These are phyloP conservation scores for Pogonocichla stellata DNA, from an alignment of 2,113 vertebrate genomes.

Conservation along the genomic window DNA sequence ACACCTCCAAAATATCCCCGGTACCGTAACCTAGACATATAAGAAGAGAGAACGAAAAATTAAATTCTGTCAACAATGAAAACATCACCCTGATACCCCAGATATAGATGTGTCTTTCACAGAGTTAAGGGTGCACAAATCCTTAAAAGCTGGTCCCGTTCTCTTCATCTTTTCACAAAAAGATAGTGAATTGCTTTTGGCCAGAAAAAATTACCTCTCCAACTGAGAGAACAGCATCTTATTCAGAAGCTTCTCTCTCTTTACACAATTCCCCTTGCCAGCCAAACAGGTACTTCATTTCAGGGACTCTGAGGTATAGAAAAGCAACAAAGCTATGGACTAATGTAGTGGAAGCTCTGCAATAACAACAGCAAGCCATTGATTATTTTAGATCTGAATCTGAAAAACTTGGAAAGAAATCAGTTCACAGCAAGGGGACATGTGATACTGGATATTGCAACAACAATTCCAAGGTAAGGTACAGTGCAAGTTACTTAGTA, in stretches of 20 bases:
- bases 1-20: constrained; percentile 95
- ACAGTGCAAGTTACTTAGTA: not conserved
- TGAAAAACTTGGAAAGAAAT: not conserved
- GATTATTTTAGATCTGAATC: not conserved
- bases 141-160: not conserved
- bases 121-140: not conserved
- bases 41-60: not conserved
- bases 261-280: not conserved
- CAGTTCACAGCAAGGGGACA: not conserved
- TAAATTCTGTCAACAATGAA: not conserved
- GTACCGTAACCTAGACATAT: constrained; percentile 83
- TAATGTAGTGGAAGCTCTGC: not conserved
- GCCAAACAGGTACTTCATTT: not conserved
- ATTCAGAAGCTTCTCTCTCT: not conserved
- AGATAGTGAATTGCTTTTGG: not conserved
- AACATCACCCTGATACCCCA: not conserved
- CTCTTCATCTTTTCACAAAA: not conserved
- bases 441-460: accelerated
- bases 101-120: not conserved
- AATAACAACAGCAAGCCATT: accelerated
- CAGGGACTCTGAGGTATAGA: not conserved
- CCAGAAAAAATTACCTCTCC: not conserved
- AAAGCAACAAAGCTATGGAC: not conserved
- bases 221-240: not conserved
- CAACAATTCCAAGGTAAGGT: not conserved